Percentiles rank a stretch among this genome's conserved stretches.
Evolutionary conservation across 1,140 invertebrate genomes (phyloP).

Genomic region (Homalodisca vitripennis): DNA sequence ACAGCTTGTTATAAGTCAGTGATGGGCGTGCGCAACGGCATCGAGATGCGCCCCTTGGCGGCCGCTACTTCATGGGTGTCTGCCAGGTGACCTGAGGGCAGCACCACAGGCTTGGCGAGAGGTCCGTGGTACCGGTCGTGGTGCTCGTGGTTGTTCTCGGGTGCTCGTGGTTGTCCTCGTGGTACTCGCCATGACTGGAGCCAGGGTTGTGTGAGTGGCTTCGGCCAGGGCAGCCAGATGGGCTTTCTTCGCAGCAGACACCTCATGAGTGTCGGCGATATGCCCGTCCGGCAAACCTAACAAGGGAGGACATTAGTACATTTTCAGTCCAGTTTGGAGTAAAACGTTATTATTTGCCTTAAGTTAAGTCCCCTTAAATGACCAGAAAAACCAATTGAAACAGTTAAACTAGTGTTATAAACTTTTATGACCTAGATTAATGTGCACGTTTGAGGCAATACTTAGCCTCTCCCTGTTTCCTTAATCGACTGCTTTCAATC

Average conservation of each 20-base stretch:
- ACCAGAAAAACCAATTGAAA: too few relatives aligned
- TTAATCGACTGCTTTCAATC: too few relatives aligned
- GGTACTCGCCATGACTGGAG: conserved; percentile 46
- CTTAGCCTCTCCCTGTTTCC: too few relatives aligned
- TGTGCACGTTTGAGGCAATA: too few relatives aligned
- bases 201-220: conserved; percentile 52
- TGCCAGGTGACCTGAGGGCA: conserved; percentile 26
- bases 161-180: conserved; percentile 50
- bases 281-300: conserved; percentile 33
- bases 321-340: too few relatives aligned
- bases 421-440: too few relatives aligned
- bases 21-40: conserved; percentile 20
- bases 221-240: conserved; percentile 56
- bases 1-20: too few relatives aligned
- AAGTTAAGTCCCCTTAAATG: too few relatives aligned
- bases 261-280: conserved; percentile 57
- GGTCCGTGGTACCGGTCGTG: conserved; percentile 39
- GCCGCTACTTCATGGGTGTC: conserved; percentile 59
- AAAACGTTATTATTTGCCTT: too few relatives aligned
- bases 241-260: conserved; percentile 57
- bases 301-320: too few relatives aligned
- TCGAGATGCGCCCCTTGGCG: conserved; percentile 52
- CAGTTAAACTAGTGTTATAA: too few relatives aligned
- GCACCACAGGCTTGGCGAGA: conserved; percentile 29
- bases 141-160: conserved; percentile 46